phyloP scores from a whole-genome alignment of 2,113 vertebrate genomes.

The Gobiocypris rarus region DNA sequence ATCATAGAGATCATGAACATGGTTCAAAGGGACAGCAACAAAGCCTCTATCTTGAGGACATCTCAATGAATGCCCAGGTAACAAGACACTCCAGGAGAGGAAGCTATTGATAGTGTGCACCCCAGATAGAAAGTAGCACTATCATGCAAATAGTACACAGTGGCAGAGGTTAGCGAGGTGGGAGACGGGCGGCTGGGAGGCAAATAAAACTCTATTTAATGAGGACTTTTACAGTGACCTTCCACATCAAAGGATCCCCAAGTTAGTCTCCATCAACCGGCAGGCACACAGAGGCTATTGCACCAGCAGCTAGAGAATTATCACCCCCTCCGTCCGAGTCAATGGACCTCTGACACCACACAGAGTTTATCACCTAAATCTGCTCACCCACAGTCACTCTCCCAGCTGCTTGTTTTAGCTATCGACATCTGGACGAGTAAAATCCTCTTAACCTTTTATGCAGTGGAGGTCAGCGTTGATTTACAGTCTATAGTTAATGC shows the following conservation, averaged over 20 bases:
- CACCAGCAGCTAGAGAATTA: slow-evolving; percentile 43
- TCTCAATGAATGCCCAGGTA: slow-evolving; percentile 30
- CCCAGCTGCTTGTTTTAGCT: slow-evolving; percentile 22
- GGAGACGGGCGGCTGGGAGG: slow-evolving; percentile 23
- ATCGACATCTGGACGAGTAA: slow-evolving; percentile 34
- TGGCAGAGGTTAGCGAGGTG: slow-evolving; percentile 30
- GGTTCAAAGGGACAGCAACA: slow-evolving; percentile 37
- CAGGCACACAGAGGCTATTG: slow-evolving; percentile 22
- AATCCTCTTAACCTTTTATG: slow-evolving; percentile 42
- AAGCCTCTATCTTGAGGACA: slow-evolving; percentile 36
- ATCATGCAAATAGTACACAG: slow-evolving; percentile 54
- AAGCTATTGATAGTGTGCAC: slow-evolving; percentile 11
- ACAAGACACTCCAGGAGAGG: slow-evolving; percentile 31
- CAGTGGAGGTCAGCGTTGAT: not conserved
- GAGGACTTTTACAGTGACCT: slow-evolving; percentile 50
- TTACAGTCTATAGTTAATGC: slow-evolving; percentile 37
- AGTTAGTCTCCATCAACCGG: slow-evolving; percentile 38
- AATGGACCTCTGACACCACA: slow-evolving; percentile 49
- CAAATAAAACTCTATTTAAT: slow-evolving; percentile 57
- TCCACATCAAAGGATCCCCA: slow-evolving; percentile 41
- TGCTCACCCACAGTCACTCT: slow-evolving; percentile 1
- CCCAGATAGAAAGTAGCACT: slow-evolving; percentile 9
- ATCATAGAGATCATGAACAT: slow-evolving; percentile 24
- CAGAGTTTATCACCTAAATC: slow-evolving; percentile 52
- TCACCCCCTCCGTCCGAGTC: slow-evolving; percentile 27